Percentiles rank a stretch among this genome's conserved stretches.
phyloP scores from a whole-genome alignment of 1,140 invertebrate genomes.

The Drosophila nebulosa region DNA sequence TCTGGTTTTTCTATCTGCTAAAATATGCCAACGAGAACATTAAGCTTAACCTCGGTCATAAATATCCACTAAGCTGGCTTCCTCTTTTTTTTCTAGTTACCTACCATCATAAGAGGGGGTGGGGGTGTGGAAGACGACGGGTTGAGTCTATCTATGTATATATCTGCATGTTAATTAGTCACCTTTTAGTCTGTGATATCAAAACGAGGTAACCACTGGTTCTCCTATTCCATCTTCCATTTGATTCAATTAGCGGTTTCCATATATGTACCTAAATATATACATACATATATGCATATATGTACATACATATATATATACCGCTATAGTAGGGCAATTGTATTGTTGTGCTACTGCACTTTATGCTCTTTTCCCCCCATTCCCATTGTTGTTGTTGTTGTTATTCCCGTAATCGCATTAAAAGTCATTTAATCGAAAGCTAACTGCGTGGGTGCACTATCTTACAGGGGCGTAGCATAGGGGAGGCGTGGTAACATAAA shows the following conservation, averaged over 20 bases:
- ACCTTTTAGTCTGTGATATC: conserved; percentile 45
- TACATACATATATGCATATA: background rate
- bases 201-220: background rate
- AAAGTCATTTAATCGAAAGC: conserved; percentile 77
- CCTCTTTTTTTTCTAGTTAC: background rate
- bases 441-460: conserved; percentile 27
- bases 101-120: no score
- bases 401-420: conserved; percentile 71
- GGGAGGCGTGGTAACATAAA: background rate
- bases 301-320: conserved; percentile 37
- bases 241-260: conserved; percentile 72
- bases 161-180: conserved; percentile 67
- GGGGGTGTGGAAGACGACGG: background rate
- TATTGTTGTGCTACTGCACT: conserved; percentile 50
- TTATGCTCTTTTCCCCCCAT: background rate
- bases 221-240: conserved; percentile 38
- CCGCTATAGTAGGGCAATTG: conserved; percentile 42
- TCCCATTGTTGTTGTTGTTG: conserved; percentile 14
- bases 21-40: conserved; percentile 25
- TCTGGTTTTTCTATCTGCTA: conserved; percentile 20
- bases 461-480: background rate
- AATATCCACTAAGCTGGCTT: conserved; percentile 51
- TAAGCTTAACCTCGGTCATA: conserved; percentile 37
- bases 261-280: conserved; percentile 44
- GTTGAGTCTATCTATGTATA: background rate